phyloP scores from a whole-genome alignment of 2,888 invertebrate genomes.

The Acanthosepion pharaonis region DNA sequence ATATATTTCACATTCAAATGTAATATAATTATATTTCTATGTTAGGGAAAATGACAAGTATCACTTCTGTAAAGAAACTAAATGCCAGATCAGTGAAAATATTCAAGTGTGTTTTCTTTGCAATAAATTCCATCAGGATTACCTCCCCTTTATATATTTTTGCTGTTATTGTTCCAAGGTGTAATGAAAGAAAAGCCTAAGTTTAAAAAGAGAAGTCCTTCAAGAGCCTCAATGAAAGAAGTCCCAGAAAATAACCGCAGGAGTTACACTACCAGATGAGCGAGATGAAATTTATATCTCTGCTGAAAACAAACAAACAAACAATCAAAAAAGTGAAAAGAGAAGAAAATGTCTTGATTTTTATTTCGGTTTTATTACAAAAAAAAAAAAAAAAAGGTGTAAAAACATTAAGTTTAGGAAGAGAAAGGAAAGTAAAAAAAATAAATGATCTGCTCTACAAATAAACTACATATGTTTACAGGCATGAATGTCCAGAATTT shows the following conservation, averaged over 20 bases:
- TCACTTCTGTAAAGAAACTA: neutral
- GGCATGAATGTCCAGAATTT: neutral
- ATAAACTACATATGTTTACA: too few species aligned
- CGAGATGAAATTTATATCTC: neutral
- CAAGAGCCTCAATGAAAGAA: neutral
- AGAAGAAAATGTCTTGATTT: neutral
- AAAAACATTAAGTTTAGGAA: neutral
- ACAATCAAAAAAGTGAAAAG: neutral
- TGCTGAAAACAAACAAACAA: neutral
- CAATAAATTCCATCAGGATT: neutral
- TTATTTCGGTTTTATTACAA: neutral
- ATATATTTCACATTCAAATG: too few species aligned
- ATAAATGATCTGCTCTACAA: neutral
- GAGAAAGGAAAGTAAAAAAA: neutral
- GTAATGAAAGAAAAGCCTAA: neutral
- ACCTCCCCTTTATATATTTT: neutral
- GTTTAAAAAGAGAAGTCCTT: neutral
- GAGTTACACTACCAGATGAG: neutral
- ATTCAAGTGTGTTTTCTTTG: neutral
- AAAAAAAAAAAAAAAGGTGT: neutral
- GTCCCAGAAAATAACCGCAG: neutral
- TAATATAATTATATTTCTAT: too few species aligned
- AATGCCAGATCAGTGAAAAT: neutral
- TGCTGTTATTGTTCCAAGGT: neutral
- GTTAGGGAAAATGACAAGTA: neutral